Base-by-base conservation (phyloP, 2,113 vertebrate species). In the Caloenas nicobarica region DNA sequence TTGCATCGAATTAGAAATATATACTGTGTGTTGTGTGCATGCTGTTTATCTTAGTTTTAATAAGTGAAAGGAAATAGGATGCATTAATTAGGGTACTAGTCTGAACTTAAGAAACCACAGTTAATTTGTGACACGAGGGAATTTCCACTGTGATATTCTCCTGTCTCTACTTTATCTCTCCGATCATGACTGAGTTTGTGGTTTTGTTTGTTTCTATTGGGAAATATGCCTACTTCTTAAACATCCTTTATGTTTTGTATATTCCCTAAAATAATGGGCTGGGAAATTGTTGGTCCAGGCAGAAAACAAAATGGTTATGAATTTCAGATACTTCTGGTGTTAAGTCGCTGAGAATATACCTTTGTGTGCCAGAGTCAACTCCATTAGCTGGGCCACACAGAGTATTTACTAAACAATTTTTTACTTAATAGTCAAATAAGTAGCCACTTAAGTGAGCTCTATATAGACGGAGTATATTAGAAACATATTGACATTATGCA, bases 91-190 rank as follows among this genome's bases (percentile, higher is more conserved):
- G 81, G 62, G 50, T 73, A 73, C 72, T 7, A 69, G 81, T 50
- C 82, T 97, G 57, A 93, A 84, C 90, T 81, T 93, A 82, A 68
- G 80, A 71, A 86, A 65, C 61, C 36, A 15, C 17, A 11, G 48
- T 61, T 94, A 34, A 24, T 60, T 74, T 84, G 69, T 12, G 16
- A 68, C 86, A 79, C 77, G 50, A 23, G 50, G 81, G 88, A 92
- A 76, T 95, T 97, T 93, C 87, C 89, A 83, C 18, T 26, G 76
- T 78, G 85, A n/a, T 95, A 33, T 56, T 89, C 89, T 95, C 0
- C 2, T 78, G 51, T 77, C 64, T 91, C 36, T 18, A 23, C 72
- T 42, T 95, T 79, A 71, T 71, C 83, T 91, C 44, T 68, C 42
- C 4, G 77, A 69, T 92, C 51, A 23, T 60, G 56, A 71, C 64